Base-by-base conservation (phyloP, 2,113 vertebrate genomes). In the Regulus satrapa region DNA sequence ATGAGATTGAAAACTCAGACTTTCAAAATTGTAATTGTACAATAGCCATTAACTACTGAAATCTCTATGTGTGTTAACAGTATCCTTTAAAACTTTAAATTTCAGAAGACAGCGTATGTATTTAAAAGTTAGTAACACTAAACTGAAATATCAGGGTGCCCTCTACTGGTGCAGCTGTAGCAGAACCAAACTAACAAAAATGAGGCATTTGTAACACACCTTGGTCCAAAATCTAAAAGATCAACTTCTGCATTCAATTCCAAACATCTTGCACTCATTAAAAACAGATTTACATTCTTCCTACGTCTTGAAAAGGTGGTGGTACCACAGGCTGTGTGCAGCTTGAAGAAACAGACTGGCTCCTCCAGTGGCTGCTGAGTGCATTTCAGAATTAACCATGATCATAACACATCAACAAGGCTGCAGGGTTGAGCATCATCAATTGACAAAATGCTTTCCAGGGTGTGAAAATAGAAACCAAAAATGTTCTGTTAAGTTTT, bases 61-160 rank as follows among this genome's bases (percentile, higher is more conserved):
- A 43, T 48, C 14, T n/a, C 9, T 61, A 12, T 0, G 0, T 85
- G 63, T 56, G 4, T 29, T 76, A 84, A 71, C 11, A 32, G 12
- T 29, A 13, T 63, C 24, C 3, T 56, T 81, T 66, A 73, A 76
- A 94, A 59, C 19, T 32, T 56, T 4, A 31, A 13, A 41, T 58
- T 83, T 79, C 29, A 26, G 40, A 78, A 25, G 16, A 15, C 43
- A 24, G n/a, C 0, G 0, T 9, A 26, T 7, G 8, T 12, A 5
- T 32, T 69, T 40, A 4, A 2, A 52, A 24, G 40, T 26, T 26
- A 56, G 2, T 5, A 11, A 19, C 54, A 48, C 29, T 75, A 72
- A 96, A 97, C 94, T 66, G 74, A 96, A 96, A 95, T 93, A 41
- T 64, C 87, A 92, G 72, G 72, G 59, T 89, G 97, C 97, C 97